phyloP scores from a whole-genome alignment of 2,797 vertebrate species.

The Channallabes apus region DNA sequence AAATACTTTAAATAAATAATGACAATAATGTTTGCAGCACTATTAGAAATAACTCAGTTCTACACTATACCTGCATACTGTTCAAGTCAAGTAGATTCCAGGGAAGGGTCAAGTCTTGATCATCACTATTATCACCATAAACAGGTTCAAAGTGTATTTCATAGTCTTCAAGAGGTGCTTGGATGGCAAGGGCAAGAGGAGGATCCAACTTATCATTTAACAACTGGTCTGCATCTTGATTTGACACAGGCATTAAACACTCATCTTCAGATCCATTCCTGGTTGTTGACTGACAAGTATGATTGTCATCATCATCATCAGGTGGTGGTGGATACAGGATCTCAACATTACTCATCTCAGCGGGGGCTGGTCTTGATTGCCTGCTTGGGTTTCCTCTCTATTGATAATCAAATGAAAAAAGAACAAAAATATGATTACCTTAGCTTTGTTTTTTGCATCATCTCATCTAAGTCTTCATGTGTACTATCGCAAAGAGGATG shows the following conservation, averaged over 20 bases:
- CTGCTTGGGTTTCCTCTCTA: not conserved
- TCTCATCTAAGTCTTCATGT: no score
- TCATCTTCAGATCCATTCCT: not conserved
- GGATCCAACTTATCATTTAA: not conserved
- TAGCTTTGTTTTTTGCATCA: no score
- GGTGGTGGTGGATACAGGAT: not conserved
- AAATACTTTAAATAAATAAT: no score
- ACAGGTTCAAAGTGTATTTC: not conserved
- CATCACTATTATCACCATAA: no score
- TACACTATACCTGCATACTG: no score
- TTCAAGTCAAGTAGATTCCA: no score
- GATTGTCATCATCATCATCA: not conserved
- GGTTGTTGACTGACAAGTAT: not conserved
- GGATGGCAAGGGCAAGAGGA: not conserved
- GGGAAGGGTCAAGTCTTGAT: no score
- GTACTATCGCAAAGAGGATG: no score
- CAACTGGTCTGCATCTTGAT: not conserved
- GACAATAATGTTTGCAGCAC: no score
- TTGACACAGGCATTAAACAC: not conserved
- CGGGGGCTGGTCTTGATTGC: not conserved
- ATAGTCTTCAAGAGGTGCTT: not conserved
- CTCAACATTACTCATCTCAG: not conserved
- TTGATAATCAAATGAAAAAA: not conserved
- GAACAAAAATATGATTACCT: no score
- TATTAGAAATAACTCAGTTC: no score